Evolutionary conservation across 2,797 vertebrate genomes (phyloP), one percentile per base, ranked within the genome.

Genomic region (Melanogrammus aeglefinus): DNA sequence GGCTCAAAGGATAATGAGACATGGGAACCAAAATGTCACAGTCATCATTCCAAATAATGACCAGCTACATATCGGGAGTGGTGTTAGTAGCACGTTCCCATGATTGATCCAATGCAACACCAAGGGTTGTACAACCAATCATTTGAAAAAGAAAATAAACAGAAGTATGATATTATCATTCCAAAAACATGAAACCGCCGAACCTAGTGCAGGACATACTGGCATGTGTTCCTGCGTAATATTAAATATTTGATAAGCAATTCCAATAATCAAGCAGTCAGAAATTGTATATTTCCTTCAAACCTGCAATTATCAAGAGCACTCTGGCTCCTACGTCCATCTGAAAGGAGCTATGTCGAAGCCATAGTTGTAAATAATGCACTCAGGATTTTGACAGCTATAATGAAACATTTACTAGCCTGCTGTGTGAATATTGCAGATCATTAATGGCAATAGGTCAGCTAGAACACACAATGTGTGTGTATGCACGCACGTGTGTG

Each of bases 1-100:
- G 91, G 89, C 88, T 88, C 86, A 83, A 86, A 81, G 88, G 89
- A 90, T 93, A 92, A 93, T 91, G 88, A 88, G 78, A 89, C 89
- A 92, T 91, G 89, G 88, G 89, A 92, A 79, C 72, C 36, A 83
- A 89, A 87, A 90, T 89, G 86, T 86, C 87, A 27, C 57, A 90
- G 86, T 82, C 81, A 90, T 90, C 86, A 83, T 92, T 92, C 93
- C 89, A 87, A 92, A 12, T 69, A 63, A 69, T 24, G 0, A 63
- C 57, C 2, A n/a, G 1, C 57, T 6, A 24, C 8, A 21, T 16
- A 9, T 24, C 7, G 21, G n/a, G 47, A 4, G 57, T 63, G 14
- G 21, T 24, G 21, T 63, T 24, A 21, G 47, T 57, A 57, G n/a
- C 21, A 24, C 5, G 57, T 63, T 63, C 57, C 8, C n/a, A 24